Conservation (phyloP, 2,888 invertebrate genomes). For the Conchocele bisecta region DNA sequence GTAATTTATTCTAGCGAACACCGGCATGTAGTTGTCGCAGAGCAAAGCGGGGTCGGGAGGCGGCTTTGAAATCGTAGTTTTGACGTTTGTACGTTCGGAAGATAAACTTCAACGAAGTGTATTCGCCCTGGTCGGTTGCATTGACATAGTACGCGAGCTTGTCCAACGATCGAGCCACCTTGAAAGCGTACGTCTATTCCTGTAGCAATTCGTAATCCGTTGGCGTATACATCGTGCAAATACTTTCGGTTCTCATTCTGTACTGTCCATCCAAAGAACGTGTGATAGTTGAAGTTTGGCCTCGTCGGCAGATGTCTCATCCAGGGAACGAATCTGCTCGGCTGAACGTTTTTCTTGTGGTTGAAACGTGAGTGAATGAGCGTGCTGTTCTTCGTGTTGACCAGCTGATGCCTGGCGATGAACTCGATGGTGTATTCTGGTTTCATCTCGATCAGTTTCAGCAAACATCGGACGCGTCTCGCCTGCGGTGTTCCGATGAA, state of each 20-base stretch:
- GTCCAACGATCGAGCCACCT: constrained; percentile 10
- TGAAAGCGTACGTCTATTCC: constrained; percentile 10
- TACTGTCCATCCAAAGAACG: constrained; percentile 13
- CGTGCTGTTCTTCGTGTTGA: constrained; percentile 4
- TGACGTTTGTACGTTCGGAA: constrained; percentile 15
- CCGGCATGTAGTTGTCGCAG: constrained; percentile 8
- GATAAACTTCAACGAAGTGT: constrained; percentile 23
- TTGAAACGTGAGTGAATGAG: background rate
- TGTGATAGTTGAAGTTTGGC: constrained; percentile 9
- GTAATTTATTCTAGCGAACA: constrained; percentile 13
- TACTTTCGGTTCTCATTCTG: background rate
- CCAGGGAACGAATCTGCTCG: background rate
- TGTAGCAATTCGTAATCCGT: constrained; percentile 9
- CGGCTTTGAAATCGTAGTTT: constrained; percentile 6
- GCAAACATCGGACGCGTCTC: background rate
- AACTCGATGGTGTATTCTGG: constrained; percentile 15
- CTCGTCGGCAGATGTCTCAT: constrained; percentile 15
- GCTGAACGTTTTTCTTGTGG: constrained; percentile 9
- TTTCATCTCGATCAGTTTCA: constrained; percentile 7
- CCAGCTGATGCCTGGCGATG: constrained; percentile 10
- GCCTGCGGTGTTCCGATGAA: too few species aligned
- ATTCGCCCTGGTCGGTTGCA: constrained; percentile 21
- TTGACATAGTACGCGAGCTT: constrained; percentile 9
- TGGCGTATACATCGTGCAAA: constrained; percentile 1
- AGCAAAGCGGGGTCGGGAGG: constrained; percentile 23